Evolutionary conservation across 1,140 invertebrate genomes (phyloP), one percentile per base, ranked within the genome.

Genomic region (Formica exsecta): DNA sequence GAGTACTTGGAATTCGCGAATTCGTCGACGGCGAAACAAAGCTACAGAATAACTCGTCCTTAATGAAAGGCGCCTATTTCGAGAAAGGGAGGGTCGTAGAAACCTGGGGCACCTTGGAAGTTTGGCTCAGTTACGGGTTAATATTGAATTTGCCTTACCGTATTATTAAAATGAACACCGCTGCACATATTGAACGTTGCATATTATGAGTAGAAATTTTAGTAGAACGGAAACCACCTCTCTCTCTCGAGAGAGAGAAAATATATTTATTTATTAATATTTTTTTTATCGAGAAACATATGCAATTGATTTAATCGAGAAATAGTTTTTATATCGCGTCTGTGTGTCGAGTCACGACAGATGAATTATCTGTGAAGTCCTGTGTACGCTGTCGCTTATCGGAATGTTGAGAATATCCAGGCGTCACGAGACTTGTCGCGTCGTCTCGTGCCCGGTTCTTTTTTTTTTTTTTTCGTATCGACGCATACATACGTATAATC

Each of bases 331-430:
- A 74, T 19, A 41, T 75, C 38, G 5, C 68, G 29, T 48, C 59
- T 75, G 57, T n/a, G n/a, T 8, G n/a, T 8, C 32, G 68, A 61
- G 66, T 9, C 79, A 54, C 79, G 29, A 80, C 51, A 83, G 64
- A 80, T n/a, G 16, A 51, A 76, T 77, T 84, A 88, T 75, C 44
- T 54, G 44, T 41, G 29, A 62, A 71, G 71, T 86, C 81, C 65
- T 66, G 73, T 75, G 32, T 74, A 74, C 81, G 59, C 38, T n/a
- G 70, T 51, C 48, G 48, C 86, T 77, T 81, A 41, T 75, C 76
- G 86, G 48, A 87, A 88, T 87, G 88, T 79, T 91, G 92, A 93
- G 91, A 88, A 87, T 91, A 87, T 85, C 89, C 92, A 93, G 92
- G 87, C 89, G 83, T 86, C 89, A 62, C 68, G 29, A 87, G 65